phyloP scores from a whole-genome alignment of 2,888 invertebrate genomes.

The Aphodius granarius region DNA sequence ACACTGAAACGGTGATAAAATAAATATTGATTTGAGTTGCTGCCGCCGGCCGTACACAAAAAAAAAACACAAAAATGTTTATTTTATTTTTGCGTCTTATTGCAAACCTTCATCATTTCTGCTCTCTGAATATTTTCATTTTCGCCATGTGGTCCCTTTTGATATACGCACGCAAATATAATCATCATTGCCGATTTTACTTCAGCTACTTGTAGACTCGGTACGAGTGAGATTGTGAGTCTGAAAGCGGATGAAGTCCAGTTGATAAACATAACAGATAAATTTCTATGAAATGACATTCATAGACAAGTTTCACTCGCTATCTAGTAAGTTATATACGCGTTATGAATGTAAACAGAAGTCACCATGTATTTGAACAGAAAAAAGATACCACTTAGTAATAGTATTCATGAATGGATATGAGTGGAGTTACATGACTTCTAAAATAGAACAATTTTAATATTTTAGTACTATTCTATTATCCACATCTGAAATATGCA shows the following conservation, averaged over 20 bases:
- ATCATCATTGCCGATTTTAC: neutral
- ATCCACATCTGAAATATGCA: conserved; percentile 14
- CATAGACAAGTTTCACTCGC: neutral
- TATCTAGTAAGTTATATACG: neutral
- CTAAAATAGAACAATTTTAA: too few relatives aligned
- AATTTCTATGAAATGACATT: neutral
- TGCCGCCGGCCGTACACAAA: too few relatives aligned
- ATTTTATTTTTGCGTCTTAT: too few relatives aligned
- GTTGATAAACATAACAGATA: neutral
- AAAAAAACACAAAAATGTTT: too few relatives aligned
- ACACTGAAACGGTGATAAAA: neutral
- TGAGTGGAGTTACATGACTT: too few relatives aligned
- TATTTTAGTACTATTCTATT: neutral
- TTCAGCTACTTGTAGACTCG: neutral
- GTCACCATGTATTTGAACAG: neutral
- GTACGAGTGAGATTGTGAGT: neutral
- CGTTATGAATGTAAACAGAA: neutral
- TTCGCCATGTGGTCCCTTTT: neutral
- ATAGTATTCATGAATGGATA: neutral
- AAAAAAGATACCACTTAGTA: neutral
- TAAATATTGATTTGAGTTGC: neutral
- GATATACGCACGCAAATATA: neutral
- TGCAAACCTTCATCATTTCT: too few relatives aligned
- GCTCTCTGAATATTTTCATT: too few relatives aligned
- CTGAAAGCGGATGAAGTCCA: neutral